phyloP scores from a whole-genome alignment of 2,888 invertebrate genomes.

The Lasioglossum malachurum region DNA sequence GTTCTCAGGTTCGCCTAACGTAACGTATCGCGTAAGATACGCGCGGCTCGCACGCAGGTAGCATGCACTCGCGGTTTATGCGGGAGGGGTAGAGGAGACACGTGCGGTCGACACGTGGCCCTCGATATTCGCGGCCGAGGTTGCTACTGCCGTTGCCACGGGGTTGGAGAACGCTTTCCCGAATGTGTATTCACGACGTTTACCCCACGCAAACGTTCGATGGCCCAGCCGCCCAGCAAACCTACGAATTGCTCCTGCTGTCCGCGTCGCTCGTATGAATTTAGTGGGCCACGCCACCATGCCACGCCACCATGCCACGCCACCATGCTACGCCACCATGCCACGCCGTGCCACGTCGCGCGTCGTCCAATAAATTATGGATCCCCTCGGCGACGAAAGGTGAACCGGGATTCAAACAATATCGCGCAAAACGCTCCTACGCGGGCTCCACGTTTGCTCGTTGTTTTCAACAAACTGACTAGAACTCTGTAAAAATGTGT shows the following conservation, averaged over 20 bases:
- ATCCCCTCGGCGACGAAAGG: constrained; percentile 14
- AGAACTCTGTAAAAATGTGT: neutral
- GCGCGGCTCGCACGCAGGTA: constrained; percentile 16
- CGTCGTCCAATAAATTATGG: constrained; percentile 45
- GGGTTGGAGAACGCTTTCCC: constrained; percentile 35
- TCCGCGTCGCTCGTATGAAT: constrained; percentile 20
- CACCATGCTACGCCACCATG: too few relatives aligned
- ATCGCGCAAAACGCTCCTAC: constrained; percentile 1
- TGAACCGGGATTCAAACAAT: constrained; percentile 13
- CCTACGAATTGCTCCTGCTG: constrained; percentile 20
- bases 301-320: too few relatives aligned
- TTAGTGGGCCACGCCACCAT: neutral
- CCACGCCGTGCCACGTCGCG: neutral
- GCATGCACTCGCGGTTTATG: neutral
- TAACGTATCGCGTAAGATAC: neutral
- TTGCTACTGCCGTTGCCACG: neutral
- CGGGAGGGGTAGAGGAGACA: neutral
- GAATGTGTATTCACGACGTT: constrained; percentile 55
- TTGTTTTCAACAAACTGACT: neutral
- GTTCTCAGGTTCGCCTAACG: neutral
- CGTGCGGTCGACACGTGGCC: constrained; percentile 16
- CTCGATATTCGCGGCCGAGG: constrained; percentile 8
- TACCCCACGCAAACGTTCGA: constrained; percentile 57
- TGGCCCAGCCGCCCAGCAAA: neutral
- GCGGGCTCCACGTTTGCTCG: neutral